Conservation (phyloP, 2,888 invertebrate species). For the Candidula unifasciata region DNA sequence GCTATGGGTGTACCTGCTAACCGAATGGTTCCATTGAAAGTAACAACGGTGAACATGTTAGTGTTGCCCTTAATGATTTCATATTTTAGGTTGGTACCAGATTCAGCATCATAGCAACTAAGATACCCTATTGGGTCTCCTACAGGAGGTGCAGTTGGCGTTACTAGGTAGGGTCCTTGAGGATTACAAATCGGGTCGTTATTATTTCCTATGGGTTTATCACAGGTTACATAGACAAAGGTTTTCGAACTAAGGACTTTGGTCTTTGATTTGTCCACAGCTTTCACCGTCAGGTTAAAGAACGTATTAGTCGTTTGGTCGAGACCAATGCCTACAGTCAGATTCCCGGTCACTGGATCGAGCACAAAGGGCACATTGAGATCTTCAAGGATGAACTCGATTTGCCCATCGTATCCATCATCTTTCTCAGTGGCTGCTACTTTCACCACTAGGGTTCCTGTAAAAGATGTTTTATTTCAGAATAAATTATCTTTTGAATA, state of each 20-base stretch:
- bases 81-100: not conserved
- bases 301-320: constrained; percentile 25
- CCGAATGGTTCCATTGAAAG: constrained; percentile 23
- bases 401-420: constrained; percentile 35
- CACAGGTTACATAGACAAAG: constrained; percentile 58
- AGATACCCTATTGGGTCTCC: not conserved
- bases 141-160: not conserved
- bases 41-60: constrained; percentile 11
- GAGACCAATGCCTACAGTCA: constrained; percentile 30
- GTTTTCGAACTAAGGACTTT: constrained; percentile 46
- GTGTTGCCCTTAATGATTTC: not conserved
- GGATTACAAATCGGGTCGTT: constrained; percentile 60
- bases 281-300: constrained; percentile 41
- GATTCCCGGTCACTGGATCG: constrained; percentile 18
- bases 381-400: constrained; percentile 22
- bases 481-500: not conserved
- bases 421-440: constrained; percentile 25
- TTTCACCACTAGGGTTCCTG: constrained; percentile 21
- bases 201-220: constrained; percentile 70
- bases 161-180: constrained; percentile 28
- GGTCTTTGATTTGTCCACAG: constrained; percentile 36
- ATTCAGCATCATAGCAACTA: constrained; percentile 27
- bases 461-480: not conserved
- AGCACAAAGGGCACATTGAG: constrained; percentile 41
- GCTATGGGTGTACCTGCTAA: not conserved